phyloP scores from a whole-genome alignment of 2,797 vertebrate genomes.

The Fringilla coelebs region DNA sequence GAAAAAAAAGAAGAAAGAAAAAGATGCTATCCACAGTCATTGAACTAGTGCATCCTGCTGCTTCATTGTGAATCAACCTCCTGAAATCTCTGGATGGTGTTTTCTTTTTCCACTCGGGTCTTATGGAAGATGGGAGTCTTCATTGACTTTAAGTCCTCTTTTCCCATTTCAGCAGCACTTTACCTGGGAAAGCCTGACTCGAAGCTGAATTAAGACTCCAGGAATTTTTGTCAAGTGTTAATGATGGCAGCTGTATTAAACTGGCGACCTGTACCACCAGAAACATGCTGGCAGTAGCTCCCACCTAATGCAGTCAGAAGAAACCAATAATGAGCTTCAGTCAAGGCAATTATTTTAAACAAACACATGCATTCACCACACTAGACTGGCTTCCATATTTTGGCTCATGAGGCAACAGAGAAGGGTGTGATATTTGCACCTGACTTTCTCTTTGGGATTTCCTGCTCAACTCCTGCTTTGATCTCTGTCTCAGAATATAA shows the following conservation, averaged over 20 bases:
- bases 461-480: conserved; percentile 26
- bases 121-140: background rate
- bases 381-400: background rate
- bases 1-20: background rate
- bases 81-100: background rate
- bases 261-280: background rate
- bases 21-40: background rate
- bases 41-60: background rate
- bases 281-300: background rate
- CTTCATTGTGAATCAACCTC: background rate
- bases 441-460: conserved; percentile 38
- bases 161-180: background rate
- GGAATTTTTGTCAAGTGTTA: background rate
- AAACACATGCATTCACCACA: background rate
- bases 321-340: background rate
- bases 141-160: background rate
- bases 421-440: conserved; percentile 20
- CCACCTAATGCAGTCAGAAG: background rate
- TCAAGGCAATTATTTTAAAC: background rate
- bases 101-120: background rate
- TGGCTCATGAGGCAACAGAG: background rate
- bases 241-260: background rate
- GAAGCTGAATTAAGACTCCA: background rate
- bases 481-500: conserved; percentile 40
- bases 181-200: background rate